A percentile compares a stretch with the other conserved stretches of the same genome.
Evolutionary conservation across 2,888 invertebrate species (phyloP).

Genomic region (Ophion ventricosus): DNA sequence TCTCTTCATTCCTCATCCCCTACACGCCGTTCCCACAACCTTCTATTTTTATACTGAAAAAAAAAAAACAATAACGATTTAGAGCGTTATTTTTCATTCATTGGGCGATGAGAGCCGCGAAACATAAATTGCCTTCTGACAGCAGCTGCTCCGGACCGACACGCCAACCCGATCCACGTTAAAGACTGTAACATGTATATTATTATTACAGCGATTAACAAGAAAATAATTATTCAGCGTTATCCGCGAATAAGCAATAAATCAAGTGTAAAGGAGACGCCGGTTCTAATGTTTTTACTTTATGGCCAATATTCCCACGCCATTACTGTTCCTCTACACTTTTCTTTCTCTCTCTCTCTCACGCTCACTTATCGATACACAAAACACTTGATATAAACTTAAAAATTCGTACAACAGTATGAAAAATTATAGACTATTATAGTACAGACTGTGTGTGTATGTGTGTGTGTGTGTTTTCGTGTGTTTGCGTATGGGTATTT

Average conservation of each 20-base stretch:
- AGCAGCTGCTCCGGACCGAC: background rate
- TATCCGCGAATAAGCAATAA: conserved; percentile 23
- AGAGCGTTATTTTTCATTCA: background rate
- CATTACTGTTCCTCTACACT: conserved; percentile 26
- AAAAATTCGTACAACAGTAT: conserved; percentile 94
- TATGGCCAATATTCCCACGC: conserved; percentile 43
- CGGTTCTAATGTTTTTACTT: conserved; percentile 44
- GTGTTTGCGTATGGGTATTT: conserved; percentile 72
- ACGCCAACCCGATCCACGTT: background rate
- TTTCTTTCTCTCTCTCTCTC: conserved; percentile 20
- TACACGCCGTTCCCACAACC: background rate
- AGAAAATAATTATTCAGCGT: conserved; percentile 5
- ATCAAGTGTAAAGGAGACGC: conserved; percentile 43
- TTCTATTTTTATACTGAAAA: conserved; percentile 40
- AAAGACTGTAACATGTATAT: conserved; percentile 1
- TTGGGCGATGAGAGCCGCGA: background rate
- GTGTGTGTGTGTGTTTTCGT: conserved; percentile 72
- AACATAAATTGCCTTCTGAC: background rate
- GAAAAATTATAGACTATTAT: conserved; percentile 93
- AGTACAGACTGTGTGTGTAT: conserved; percentile 82
- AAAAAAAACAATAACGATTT: background rate
- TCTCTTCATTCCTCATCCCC: background rate
- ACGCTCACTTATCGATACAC: conserved; percentile 86
- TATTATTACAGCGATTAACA: background rate
- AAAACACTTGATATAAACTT: conserved; percentile 94